Base-by-base conservation (phyloP, 2,113 vertebrate species). In the Octodon degus region DNA sequence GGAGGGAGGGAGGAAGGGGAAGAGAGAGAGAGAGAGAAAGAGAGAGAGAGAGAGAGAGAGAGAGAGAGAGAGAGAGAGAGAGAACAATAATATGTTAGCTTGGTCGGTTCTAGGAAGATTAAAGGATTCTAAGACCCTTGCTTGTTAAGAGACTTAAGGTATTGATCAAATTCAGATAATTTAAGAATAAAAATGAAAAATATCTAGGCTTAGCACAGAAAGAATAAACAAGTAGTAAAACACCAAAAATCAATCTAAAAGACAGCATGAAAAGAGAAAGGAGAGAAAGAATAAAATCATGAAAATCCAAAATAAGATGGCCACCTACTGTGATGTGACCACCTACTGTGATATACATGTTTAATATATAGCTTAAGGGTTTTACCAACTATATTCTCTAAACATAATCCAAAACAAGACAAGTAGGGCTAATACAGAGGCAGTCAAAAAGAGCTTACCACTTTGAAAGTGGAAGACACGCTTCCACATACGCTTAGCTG, bases 121-220 rank as follows among this genome's bases (percentile, higher is more conserved):
- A 50, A 77, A 70, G 62, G 10, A n/a, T n/a, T 79, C 24, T 47
- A 37, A 83, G 65, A 17, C 8, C 12, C 24, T 67, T 10, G 22
- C 55, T 68, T 53, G 30, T 22, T 22, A 63, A 87, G 70, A 60
- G 20, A 79, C 5, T 53, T 27, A 68, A 60, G 14, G 40, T 70
- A 53, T 30, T 72, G 37, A 85, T 95, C 65, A 65, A 87, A 74
- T 88, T 55, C 27, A 70, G 90, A 88, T 24, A 37, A n/a, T 74
- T 82, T 77, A 82, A 68, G 60, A 47, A 84, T 10, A 60, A 37
- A 68, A 20, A 25, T 43, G 9, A 55, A 58, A 68, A 55, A 40
- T 32, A 55, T 65, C 40, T 32, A 82, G 47, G 20, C 30, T 67
- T 67, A 84, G 47, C 68, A 88, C 34, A 79, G n/a, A 53, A 84